Conservation (phyloP, 2,113 vertebrate species). For the Echinops telfairi region DNA sequence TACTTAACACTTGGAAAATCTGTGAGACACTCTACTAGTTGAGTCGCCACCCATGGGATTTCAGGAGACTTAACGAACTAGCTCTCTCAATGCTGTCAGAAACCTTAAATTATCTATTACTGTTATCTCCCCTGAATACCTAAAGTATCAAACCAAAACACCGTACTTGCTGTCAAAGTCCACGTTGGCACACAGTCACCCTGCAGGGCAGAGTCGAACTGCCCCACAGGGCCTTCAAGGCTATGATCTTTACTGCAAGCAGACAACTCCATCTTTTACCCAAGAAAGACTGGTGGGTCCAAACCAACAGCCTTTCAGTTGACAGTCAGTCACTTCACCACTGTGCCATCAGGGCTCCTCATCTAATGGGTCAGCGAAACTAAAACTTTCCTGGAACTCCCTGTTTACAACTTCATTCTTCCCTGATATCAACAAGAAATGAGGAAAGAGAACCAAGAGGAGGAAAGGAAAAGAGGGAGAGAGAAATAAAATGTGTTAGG, state of each 20-base stretch:
- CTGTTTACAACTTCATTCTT: not conserved
- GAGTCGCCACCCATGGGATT: accelerated
- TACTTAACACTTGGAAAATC: not conserved
- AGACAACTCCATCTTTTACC: not conserved
- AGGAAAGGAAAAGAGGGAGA: not conserved
- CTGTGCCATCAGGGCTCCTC: not conserved
- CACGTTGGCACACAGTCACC: not conserved
- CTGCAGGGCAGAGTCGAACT: not conserved
- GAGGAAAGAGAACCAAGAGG: not conserved
- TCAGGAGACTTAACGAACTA: not conserved
- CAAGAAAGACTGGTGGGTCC: not conserved
- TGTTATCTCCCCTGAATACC: not conserved
- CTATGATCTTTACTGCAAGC: not conserved
- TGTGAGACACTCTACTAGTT: not conserved
- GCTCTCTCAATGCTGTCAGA: not conserved
- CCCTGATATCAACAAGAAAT: not conserved
- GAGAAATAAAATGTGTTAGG: too few relatives aligned
- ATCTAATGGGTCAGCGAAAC: not conserved
- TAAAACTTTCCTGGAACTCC: not conserved
- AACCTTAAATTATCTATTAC: not conserved
- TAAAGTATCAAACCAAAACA: not conserved
- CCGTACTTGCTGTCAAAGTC: not conserved
- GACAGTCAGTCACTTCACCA: not conserved
- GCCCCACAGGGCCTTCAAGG: not conserved
- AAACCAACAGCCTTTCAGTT: not conserved